Percentiles rank a stretch among this genome's conserved stretches.
phyloP scores from a whole-genome alignment of 2,797 vertebrate species.

The Alectoris magna region DNA sequence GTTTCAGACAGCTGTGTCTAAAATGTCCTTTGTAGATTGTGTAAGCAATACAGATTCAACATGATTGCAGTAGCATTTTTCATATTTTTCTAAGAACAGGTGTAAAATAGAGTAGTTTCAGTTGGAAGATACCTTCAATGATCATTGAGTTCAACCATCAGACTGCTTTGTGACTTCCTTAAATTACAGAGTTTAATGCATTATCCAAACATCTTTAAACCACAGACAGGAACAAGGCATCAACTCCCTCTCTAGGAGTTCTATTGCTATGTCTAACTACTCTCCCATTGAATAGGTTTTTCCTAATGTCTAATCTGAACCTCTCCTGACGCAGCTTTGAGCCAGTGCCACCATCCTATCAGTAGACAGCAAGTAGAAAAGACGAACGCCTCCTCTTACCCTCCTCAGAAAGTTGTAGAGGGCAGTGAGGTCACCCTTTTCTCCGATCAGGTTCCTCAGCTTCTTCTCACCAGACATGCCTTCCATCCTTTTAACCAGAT shows the following conservation, averaged over 20 bases:
- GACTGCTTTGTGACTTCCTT: too few relatives aligned
- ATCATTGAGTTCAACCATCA: too few relatives aligned
- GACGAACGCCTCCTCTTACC: neutral
- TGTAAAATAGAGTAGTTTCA: neutral
- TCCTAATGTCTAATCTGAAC: neutral
- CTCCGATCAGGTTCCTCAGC: neutral
- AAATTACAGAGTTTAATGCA: too few relatives aligned
- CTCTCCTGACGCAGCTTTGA: neutral
- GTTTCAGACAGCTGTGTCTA: neutral
- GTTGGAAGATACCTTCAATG: too few relatives aligned
- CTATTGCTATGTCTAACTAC: too few relatives aligned
- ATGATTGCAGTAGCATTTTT: neutral
- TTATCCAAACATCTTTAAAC: too few relatives aligned
- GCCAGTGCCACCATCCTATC: neutral
- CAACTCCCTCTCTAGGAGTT: too few relatives aligned
- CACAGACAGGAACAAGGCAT: too few relatives aligned
- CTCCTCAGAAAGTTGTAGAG: neutral
- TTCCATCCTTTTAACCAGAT: neutral
- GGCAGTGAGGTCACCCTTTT: neutral
- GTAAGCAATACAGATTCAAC: neutral
- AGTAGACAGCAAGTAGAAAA: neutral
- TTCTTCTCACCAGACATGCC: neutral
- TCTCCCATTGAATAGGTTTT: too few relatives aligned
- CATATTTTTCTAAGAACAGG: neutral
- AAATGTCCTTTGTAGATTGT: neutral